Evolutionary conservation across 1,140 invertebrate genomes (phyloP), one percentile per base, ranked within the genome.

Genomic region (Eriosoma lanigerum): DNA sequence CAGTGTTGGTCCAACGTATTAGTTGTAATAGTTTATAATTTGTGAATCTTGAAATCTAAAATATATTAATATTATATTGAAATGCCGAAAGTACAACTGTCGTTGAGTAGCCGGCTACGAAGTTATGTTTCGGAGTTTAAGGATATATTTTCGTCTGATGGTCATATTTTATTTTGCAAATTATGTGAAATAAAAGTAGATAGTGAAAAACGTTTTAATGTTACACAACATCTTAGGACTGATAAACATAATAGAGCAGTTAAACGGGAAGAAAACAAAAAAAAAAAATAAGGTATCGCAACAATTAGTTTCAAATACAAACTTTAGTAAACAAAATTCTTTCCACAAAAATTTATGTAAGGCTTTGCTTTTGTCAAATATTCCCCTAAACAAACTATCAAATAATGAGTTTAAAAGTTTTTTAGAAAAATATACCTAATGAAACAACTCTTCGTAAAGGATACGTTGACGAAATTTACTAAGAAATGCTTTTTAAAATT

Each of bases 381-480:
- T 46, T 68, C 64, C 64, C 0, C 3, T 68, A 4, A 68, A 68
- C 24, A 46, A 68, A 46, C 12, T 68, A 44, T 68, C 64, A 13
- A 68, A 66, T 64, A 38, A 68, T 4, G 44, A 68, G 6, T 46
- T 68, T 13, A 29, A 38, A 68, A 15, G 8, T 0, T 68, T 68
- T 68, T 68, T 68, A 68, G 32, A 68, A 46, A 68, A 68, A 68
- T 68, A 68, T 8, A 46, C 38, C 64, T 46, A 68, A 8, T 68
- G 64, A 46, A 68, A 21, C 64, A 3, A 44, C 38, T 13, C n/a
- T 46, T 24, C 64, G 19, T 38, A 66, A 66, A 44, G 29, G 29
- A 1, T 46, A 68, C 21, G 38, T 68, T 21, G 64, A 68, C n/a
- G 64, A 24, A 0, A 44, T 44, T 46, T 68, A 68, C 12, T 19